A percentile compares a stretch with the other conserved stretches of the same genome.
These are phyloP conservation scores for Pseudonaja textilis DNA, from an alignment of 2,113 vertebrate genomes.

Conservation along the genomic window DNA sequence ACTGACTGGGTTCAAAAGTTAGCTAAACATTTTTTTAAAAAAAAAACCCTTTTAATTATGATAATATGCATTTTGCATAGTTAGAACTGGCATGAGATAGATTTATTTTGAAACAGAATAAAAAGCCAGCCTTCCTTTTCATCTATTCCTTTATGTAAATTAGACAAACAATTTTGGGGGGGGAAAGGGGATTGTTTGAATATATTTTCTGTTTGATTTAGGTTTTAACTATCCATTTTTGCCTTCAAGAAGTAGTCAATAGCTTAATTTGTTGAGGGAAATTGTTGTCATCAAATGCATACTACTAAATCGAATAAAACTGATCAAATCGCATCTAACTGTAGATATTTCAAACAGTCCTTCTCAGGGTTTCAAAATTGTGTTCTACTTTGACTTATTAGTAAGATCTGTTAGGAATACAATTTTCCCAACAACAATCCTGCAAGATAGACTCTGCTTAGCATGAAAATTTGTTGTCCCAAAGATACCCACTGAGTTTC, in stretches of 20 bases:
- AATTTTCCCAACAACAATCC: background rate
- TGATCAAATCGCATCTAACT: background rate
- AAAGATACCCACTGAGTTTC: background rate
- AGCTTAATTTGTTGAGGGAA: background rate
- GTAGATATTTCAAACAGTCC: background rate
- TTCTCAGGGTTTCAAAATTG: background rate
- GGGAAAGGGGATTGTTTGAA: background rate
- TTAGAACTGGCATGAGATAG: background rate
- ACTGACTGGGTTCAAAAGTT: background rate
- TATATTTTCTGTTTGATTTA: background rate
- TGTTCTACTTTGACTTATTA: background rate
- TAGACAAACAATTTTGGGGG: background rate
- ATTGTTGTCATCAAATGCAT: conserved; percentile 20
- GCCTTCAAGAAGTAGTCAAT: background rate
- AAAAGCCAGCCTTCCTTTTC: conserved; percentile 34
- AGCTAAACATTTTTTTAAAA: background rate
- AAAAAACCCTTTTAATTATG: background rate
- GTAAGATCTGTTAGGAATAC: background rate
- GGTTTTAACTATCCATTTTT: background rate
- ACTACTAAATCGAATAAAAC: background rate
- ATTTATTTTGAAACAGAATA: conserved; percentile 25
- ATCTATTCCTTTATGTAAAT: background rate
- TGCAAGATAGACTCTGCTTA: background rate
- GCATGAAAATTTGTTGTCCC: background rate
- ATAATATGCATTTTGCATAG: background rate